phyloP scores from a whole-genome alignment of 2,797 vertebrate species.

The Bufotes viridis region DNA sequence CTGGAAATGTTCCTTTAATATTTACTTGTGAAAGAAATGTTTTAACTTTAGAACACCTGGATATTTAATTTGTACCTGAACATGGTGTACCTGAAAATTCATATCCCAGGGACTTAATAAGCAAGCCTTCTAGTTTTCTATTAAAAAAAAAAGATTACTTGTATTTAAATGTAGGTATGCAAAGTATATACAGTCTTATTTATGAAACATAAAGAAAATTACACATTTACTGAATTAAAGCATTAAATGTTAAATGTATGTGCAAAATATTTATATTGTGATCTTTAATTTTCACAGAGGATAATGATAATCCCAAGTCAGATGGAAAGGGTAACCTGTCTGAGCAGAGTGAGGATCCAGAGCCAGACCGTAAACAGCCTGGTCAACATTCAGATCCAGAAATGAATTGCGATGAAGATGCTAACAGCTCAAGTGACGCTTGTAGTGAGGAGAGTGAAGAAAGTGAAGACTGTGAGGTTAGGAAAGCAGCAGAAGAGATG shows the following conservation, averaged over 20 bases:
- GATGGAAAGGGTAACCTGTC: slow-evolving; percentile 91
- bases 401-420: slow-evolving; percentile 92
- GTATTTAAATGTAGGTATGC: background rate
- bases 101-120: no score
- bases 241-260: background rate
- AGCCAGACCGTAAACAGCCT: slow-evolving; percentile 86
- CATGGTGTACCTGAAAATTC: no score
- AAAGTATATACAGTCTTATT: background rate
- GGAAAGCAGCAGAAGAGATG: slow-evolving; percentile 84
- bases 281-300: slow-evolving; percentile 72
- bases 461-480: slow-evolving; percentile 92
- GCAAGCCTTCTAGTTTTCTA: background rate
- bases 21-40: no score
- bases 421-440: slow-evolving; percentile 93
- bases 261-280: background rate
- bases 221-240: background rate
- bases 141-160: background rate
- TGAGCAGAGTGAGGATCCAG: slow-evolving; percentile 90
- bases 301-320: slow-evolving; percentile 93
- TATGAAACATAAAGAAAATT: background rate
- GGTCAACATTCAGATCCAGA: slow-evolving; percentile 89
- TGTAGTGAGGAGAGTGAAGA: slow-evolving; percentile 97
- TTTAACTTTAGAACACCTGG: no score
- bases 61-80: no score
- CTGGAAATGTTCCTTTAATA: no score